Evolutionary conservation across 53 echinoderm and acorn worm species (phyloP).

Genomic region (Pentamera pediparva): DNA sequence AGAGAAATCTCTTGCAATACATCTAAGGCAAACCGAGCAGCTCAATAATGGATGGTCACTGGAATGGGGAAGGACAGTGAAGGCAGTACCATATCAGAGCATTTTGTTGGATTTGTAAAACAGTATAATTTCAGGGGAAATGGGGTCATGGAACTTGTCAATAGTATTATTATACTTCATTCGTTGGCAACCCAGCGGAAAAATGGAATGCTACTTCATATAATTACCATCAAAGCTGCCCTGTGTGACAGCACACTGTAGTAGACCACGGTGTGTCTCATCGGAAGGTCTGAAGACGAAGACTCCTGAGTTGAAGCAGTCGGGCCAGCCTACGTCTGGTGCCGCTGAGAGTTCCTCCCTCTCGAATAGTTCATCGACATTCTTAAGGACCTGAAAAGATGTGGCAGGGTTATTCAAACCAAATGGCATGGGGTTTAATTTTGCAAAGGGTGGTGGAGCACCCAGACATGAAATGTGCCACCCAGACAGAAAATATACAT

Average conservation of each 20-base stretch:
- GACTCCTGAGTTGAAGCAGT: slow-evolving; percentile 95
- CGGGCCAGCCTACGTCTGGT: slow-evolving; percentile 95
- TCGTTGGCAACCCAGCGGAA: no score
- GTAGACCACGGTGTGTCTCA: slow-evolving; percentile 71
- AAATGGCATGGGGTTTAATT: background rate
- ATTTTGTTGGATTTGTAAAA: no score
- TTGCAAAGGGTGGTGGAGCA: background rate
- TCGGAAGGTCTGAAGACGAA: slow-evolving; percentile 86
- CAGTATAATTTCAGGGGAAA: no score
- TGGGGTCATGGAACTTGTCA: no score
- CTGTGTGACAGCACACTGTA: slow-evolving; percentile 85
- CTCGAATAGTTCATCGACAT: slow-evolving; percentile 93
- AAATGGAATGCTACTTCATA: background rate
- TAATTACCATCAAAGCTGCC: slow-evolving; percentile 99
- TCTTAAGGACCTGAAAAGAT: slow-evolving; percentile 67
- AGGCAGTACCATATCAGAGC: no score
- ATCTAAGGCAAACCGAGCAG: no score
- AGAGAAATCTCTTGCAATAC: no score
- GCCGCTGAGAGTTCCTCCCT: slow-evolving; percentile 92
- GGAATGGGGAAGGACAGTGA: no score
- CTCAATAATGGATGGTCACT: no score
- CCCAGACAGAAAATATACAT: no score
- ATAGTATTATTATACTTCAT: no score
- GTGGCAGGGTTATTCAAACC: background rate
- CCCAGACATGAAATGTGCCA: no score